phyloP scores from a whole-genome alignment of 2,113 vertebrate genomes.

The Bucco capensis region DNA sequence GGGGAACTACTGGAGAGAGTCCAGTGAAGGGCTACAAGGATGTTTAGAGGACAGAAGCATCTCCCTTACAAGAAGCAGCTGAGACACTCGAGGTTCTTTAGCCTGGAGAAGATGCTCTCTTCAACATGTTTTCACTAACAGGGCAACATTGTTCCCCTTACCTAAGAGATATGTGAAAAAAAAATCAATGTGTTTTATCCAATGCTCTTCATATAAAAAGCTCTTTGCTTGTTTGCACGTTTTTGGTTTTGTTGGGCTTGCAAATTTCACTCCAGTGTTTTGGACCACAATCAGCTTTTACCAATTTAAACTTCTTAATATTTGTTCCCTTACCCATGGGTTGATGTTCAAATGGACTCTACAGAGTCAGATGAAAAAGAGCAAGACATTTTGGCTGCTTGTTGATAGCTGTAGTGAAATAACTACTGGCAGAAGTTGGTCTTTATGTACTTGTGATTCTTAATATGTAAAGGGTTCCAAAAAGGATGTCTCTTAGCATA shows the following conservation, averaged over 20 bases:
- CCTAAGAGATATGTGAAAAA: background rate
- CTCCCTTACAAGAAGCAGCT: too few relatives aligned
- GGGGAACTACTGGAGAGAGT: too few relatives aligned
- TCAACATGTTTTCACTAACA: background rate
- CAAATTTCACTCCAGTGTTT: background rate
- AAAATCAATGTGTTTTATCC: background rate
- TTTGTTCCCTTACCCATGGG: background rate
- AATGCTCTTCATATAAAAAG: background rate
- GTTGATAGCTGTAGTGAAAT: background rate
- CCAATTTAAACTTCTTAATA: background rate
- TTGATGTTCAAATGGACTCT: background rate
- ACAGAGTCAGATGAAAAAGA: background rate
- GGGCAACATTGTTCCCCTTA: background rate
- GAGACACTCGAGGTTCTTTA: too few relatives aligned
- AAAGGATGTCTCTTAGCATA: background rate
- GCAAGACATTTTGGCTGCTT: background rate
- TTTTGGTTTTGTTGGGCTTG: background rate
- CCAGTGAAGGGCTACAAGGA: too few relatives aligned
- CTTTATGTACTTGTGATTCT: background rate
- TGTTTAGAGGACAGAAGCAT: too few relatives aligned
- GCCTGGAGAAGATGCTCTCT: background rate
- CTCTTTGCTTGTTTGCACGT: background rate
- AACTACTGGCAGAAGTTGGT: background rate
- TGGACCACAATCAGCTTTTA: background rate
- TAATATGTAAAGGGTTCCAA: background rate